Conservation (phyloP, 2,888 invertebrate species). For the Syrphus vitripennis region DNA sequence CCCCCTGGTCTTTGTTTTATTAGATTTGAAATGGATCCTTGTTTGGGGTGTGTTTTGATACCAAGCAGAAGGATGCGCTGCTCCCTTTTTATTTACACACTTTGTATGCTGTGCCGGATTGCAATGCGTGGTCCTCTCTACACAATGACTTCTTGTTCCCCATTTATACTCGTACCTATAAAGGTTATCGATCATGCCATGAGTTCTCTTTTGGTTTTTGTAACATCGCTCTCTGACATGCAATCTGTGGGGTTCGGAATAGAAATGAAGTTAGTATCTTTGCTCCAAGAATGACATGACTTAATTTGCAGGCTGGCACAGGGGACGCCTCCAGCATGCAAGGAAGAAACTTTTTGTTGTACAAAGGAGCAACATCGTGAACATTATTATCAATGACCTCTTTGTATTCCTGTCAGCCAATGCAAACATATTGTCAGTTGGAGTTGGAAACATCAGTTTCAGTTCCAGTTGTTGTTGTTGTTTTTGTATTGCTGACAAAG, state of each 20-base stretch:
- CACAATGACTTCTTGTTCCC: constrained; percentile 48
- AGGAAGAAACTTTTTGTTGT: constrained; percentile 28
- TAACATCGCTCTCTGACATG: constrained; percentile 34
- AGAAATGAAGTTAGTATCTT: constrained; percentile 51
- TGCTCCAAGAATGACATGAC: constrained; percentile 60
- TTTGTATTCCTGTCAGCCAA: constrained; percentile 70
- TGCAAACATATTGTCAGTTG: constrained; percentile 70
- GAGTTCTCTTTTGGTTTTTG: constrained; percentile 19
- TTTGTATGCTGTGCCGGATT: constrained; percentile 13
- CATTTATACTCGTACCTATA: neutral
- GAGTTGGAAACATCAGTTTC: constrained; percentile 69
- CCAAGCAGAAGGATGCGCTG: constrained; percentile 34
- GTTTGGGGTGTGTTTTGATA: constrained; percentile 64
- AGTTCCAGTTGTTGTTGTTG: constrained; percentile 36
- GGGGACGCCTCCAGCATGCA: constrained; percentile 35
- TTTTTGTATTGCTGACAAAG: no score
- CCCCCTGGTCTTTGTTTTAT: constrained; percentile 50
- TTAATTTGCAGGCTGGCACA: constrained; percentile 48
- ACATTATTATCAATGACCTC: constrained; percentile 66
- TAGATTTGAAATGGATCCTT: constrained; percentile 71
- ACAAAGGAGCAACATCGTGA: constrained; percentile 41
- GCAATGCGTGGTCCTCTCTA: constrained; percentile 60
- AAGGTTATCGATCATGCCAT: constrained; percentile 53
- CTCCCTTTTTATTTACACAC: constrained; percentile 54
- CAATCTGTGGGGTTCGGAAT: constrained; percentile 7